Percentiles rank a stretch among this genome's conserved stretches.
These are phyloP conservation scores for Drosophila paracracens DNA, from an alignment of 2,888 invertebrate species.

Conservation along the genomic window DNA sequence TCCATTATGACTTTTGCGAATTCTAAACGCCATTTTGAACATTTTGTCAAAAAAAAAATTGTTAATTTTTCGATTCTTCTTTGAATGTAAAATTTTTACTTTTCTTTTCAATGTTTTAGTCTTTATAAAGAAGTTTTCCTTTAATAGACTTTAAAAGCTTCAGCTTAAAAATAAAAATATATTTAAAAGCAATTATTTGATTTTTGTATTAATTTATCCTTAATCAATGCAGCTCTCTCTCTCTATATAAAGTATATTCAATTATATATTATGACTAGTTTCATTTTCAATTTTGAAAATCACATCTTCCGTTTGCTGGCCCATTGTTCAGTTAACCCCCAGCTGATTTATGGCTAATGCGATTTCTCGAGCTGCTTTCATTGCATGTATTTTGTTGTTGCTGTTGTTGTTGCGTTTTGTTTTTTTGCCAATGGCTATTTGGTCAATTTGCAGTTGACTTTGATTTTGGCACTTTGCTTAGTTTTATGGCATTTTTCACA, in stretches of 20 bases:
- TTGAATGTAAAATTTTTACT: not conserved
- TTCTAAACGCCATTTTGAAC: not conserved
- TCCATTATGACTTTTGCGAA: not conserved
- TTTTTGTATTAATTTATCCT: not conserved
- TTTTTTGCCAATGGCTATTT: constrained; percentile 60
- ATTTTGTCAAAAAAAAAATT: not conserved
- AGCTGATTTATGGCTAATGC: constrained; percentile 52
- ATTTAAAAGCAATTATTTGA: not conserved
- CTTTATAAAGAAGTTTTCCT: not conserved
- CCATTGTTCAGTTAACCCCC: constrained; percentile 45
- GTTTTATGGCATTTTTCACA: constrained; percentile 51
- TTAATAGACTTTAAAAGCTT: not conserved
- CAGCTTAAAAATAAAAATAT: not conserved
- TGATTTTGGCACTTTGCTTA: constrained; percentile 75
- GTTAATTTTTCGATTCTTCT: not conserved
- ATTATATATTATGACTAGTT: constrained; percentile 13
- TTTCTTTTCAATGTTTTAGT: not conserved
- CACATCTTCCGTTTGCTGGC: constrained; percentile 39
- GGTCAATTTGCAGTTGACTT: constrained; percentile 57
- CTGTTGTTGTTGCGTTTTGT: constrained; percentile 22
- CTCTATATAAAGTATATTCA: constrained; percentile 3
- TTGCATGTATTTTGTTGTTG: constrained; percentile 42
- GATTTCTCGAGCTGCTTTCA: constrained; percentile 54
- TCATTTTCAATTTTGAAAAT: constrained; percentile 32
- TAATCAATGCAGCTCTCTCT: not conserved